Evolutionary conservation across 53 echinoderm and acorn worm genomes (phyloP), one percentile per base, ranked within the genome.

Genomic region (Mesocentrotus franciscanus): DNA sequence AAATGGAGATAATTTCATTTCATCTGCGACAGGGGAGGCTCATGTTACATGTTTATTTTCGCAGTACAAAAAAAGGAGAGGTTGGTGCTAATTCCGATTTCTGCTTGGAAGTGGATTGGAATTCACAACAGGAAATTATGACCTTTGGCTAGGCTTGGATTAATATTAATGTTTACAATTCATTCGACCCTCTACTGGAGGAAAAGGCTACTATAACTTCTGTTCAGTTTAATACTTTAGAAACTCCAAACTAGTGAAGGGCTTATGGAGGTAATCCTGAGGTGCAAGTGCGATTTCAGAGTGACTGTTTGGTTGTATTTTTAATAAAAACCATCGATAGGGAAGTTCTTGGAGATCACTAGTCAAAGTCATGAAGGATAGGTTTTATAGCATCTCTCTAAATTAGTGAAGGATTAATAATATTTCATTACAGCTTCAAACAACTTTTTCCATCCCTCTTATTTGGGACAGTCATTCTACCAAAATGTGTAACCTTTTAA

Each of bases 1-100:
- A 92, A 92, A 92, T 92, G 75, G 56, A 92, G 92, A 92, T 92
- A 92, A 92, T 92, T 92, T 92, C 92, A 92, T 92, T 92, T 92
- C 92, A 92, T 49, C 92, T 56, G 92, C 76, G 29, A 56, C 10
- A 61, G 29, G 66, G 91, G 91, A 91, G 91, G 30, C 22, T 91
- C 70, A 70, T 34, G 91, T 91, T 91, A 24, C 91, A 66, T 66
- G 62, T 35, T 91, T 91, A 66, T 66, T 91, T 91, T 91, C 18
- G 34, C 34, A 91, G 9, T 26, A 10, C 22, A 16, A 91, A 22
- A 39, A 66, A 22, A 26, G 66, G 70, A 26, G 70, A 70, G 35
- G 42, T 26, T 66, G 91, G 70, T 34, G 14, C 35, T 11, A 6
- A 59, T 62, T 91, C 62, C 1, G 7, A 26, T 91, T 66, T 61